Conservation (phyloP, 2,888 invertebrate species). For the Polydrusus pterygomalis region DNA sequence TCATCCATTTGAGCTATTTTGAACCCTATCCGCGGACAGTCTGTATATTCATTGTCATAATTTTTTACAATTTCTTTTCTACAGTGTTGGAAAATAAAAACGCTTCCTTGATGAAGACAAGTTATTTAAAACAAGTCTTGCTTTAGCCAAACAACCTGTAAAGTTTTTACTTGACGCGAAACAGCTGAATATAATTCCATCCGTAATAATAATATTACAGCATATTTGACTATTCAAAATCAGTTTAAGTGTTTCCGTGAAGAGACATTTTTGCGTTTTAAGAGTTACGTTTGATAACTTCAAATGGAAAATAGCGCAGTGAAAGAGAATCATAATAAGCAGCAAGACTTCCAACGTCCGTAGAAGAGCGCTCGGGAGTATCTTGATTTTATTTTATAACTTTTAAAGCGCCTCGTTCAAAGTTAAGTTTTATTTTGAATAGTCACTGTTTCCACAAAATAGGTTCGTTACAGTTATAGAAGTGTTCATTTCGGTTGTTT, state of each 20-base stretch:
- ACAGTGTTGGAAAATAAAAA: neutral
- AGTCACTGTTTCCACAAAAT: constrained; percentile 25
- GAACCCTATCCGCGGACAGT: too few species aligned
- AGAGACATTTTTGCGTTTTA: constrained; percentile 27
- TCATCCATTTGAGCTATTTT: too few species aligned
- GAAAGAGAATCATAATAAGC: constrained; percentile 26
- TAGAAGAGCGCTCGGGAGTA: constrained; percentile 17
- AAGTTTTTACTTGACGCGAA: constrained; percentile 14
- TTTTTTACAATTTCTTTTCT: too few species aligned
- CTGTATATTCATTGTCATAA: too few species aligned
- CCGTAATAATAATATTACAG: constrained; percentile 22
- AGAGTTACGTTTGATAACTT: constrained; percentile 15
- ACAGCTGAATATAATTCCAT: constrained; percentile 6
- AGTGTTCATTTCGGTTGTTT: constrained; percentile 20
- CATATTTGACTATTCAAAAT: constrained; percentile 28
- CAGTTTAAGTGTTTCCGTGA: constrained; percentile 23
- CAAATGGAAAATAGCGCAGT: constrained; percentile 19
- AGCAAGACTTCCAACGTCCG: constrained; percentile 19
- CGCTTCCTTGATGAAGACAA: neutral
- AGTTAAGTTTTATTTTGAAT: constrained; percentile 26
- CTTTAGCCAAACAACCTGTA: neutral
- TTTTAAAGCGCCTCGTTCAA: constrained; percentile 25
- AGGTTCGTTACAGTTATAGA: constrained; percentile 26
- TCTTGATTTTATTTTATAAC: constrained; percentile 29
- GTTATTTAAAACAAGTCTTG: neutral